Base-by-base conservation (phyloP, 2,888 invertebrate genomes). In the Amphiduros pacificus region DNA sequence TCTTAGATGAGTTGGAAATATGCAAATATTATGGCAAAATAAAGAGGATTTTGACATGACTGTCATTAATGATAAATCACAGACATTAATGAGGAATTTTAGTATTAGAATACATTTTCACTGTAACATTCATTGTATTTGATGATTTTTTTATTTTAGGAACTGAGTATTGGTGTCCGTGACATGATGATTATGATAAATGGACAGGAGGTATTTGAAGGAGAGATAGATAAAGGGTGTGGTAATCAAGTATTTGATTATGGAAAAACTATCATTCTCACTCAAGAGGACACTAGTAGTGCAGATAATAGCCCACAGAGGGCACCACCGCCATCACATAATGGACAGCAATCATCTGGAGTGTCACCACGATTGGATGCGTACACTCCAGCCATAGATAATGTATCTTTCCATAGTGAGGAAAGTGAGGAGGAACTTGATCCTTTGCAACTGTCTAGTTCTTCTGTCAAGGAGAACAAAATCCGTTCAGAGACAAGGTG, bases 191-290 rank as follows among this genome's bases (percentile, higher is more conserved):
- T 82, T 27, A 72, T 67, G 61, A 64, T 79, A 29, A 76, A 73
- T 32, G 74, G 73, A 20, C 68, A 73, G 20, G 61, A 77, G 11
- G 67, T 78, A 44, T 81, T 73, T 66, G 72, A 70, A 62, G 80
- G 79, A 6, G 72, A 75, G 26, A 60, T 82, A 22, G 80, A 81
- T 54, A 82, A 80, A 68, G 82, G 80, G n/a, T 80, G 80, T 71
- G 82, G 82, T 2, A 82, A 81, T 51, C 80, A 81, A 53, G 77
- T 81, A 49, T 81, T 80, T 72, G 80, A 82, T 69, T 81, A 80
- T 61, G 72, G 78, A 62, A 74, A 74, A 60, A 70, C 67, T 27
- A 75, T 79, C 28, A 11, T 24, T 29, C 24, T 63, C 22, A 36
- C 17, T 9, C 32, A 50, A 11, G 28, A 6, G 11, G 50, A 44